Evolutionary conservation across 2,797 vertebrate species (phyloP).

Genomic region (Limnodromus scolopaceus): DNA sequence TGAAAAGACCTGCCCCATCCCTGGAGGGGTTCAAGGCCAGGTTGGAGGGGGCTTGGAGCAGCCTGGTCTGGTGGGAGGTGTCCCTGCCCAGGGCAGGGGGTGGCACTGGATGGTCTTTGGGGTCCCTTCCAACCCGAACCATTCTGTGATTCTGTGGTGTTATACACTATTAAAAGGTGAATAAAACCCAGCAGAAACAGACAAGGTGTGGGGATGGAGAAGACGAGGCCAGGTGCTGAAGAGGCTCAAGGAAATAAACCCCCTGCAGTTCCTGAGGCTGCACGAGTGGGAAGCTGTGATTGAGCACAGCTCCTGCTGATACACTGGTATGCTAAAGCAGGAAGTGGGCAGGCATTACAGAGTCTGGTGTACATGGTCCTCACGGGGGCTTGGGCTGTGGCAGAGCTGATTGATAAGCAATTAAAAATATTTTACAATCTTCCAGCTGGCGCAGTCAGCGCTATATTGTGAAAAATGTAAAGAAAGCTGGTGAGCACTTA

Average conservation of each 20-base stretch:
- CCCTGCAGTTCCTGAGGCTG: accelerated
- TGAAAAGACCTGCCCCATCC: neutral
- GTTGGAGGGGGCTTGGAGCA: no score
- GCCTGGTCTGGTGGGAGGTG: no score
- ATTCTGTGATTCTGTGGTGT: accelerated
- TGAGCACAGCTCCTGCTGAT: neutral
- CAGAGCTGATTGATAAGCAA: neutral
- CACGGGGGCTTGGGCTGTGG: accelerated
- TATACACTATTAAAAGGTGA: neutral
- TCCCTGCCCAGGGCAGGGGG: no score
- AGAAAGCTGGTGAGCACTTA: neutral
- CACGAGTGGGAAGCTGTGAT: accelerated
- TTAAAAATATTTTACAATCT: neutral
- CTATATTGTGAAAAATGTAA: accelerated
- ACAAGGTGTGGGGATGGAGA: neutral
- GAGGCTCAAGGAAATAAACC: neutral
- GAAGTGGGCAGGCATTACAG: accelerated
- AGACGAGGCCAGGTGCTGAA: neutral
- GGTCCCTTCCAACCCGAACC: no score
- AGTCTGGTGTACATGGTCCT: neutral
- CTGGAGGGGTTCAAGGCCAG: no score
- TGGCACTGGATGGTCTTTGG: no score
- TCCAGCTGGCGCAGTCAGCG: neutral
- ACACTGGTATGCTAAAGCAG: accelerated
- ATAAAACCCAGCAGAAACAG: neutral